phyloP scores from a whole-genome alignment of 2,113 vertebrate genomes.

The Nanorana parkeri region DNA sequence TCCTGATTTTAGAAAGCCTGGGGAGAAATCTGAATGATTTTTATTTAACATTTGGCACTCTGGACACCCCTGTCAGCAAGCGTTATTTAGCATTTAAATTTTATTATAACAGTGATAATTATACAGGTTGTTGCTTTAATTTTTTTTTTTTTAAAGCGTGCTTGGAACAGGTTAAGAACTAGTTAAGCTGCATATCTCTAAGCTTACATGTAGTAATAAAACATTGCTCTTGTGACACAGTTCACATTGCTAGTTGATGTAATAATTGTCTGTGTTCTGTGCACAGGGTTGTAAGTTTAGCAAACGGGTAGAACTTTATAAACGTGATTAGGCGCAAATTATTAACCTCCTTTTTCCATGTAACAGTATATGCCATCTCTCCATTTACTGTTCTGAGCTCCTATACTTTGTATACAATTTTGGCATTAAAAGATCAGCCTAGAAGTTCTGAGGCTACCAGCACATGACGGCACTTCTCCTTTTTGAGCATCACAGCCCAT shows the following conservation, averaged over 20 bases:
- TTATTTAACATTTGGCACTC: neutral
- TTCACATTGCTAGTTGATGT: neutral
- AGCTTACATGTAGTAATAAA: neutral
- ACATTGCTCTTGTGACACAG: neutral
- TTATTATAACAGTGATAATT: slow-evolving; percentile 3
- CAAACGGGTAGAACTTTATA: neutral
- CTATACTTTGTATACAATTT: no score
- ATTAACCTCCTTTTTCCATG: no score
- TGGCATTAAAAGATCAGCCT: no score
- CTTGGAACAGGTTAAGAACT: neutral
- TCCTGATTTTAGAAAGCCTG: slow-evolving; percentile 17
- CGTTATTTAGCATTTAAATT: neutral
- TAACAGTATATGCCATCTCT: no score
- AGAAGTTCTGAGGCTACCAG: no score
- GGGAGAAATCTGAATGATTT: neutral
- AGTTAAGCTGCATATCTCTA: neutral
- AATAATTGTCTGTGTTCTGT: neutral
- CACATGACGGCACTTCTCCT: no score
- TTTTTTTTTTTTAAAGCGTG: neutral
- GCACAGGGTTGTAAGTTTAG: slow-evolving; percentile 2
- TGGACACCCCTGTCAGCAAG: neutral
- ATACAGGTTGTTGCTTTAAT: neutral
- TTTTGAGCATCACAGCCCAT: no score
- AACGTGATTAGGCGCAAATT: no score
- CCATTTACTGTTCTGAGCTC: no score